Conservation (phyloP, 1,140 invertebrate species). For the Camponotus vicinus region DNA sequence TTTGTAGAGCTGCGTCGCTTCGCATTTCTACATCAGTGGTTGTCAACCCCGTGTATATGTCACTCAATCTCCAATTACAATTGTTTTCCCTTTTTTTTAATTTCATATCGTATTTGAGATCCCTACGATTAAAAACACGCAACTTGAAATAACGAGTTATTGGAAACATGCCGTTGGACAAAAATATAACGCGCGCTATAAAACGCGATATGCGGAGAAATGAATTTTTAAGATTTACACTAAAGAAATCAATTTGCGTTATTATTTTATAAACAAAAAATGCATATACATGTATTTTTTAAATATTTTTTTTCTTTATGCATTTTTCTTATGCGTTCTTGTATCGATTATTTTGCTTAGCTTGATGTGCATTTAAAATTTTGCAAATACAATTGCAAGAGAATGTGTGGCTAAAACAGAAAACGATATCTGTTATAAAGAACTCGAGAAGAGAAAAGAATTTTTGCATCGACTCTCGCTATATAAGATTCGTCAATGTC, state of each 20-base stretch:
- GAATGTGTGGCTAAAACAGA: background rate
- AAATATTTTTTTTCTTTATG: background rate
- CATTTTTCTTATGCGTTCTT: background rate
- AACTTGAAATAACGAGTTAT: slow-evolving; percentile 36
- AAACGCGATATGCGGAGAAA: background rate
- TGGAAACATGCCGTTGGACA: background rate
- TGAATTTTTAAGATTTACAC: slow-evolving; percentile 21
- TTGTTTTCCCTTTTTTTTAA: slow-evolving; percentile 18
- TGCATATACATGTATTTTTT: too few species aligned
- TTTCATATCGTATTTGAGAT: slow-evolving; percentile 36
- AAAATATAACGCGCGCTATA: background rate
- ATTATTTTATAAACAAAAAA: background rate
- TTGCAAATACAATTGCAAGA: background rate
- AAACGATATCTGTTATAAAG: background rate
- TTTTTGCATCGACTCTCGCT: background rate
- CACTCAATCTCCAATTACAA: slow-evolving; percentile 42
- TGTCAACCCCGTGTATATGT: slow-evolving; percentile 58
- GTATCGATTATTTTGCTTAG: background rate
- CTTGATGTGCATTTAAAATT: background rate
- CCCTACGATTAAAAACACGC: slow-evolving; percentile 25
- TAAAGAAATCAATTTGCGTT: background rate
- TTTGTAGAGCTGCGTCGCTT: slow-evolving; percentile 69
- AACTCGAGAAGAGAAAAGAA: background rate
- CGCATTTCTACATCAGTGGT: slow-evolving; percentile 61
- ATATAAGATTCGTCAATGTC: background rate